Base-by-base conservation (phyloP, 2,797 vertebrate genomes). In the Telmatherina bonti region DNA sequence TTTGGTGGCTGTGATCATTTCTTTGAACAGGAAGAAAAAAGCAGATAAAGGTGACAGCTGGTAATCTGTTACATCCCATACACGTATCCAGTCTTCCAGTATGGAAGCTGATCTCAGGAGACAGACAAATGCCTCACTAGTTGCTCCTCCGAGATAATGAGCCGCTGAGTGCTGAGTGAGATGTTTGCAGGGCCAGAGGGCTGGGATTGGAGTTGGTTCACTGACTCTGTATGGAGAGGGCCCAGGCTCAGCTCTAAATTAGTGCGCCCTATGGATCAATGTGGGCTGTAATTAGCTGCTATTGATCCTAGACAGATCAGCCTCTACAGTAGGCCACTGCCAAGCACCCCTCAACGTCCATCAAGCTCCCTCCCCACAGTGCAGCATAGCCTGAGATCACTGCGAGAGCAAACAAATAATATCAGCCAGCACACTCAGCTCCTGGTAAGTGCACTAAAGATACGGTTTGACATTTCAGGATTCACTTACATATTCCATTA, bases 261-360 rank as follows among this genome's bases (percentile, higher is more conserved):
- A 93, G 90, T 78, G 76, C 88, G 90, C 75, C 82, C 86, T 85
- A 84, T 81, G 71, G 92, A 94, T 93, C 91, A 94, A 94, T 94
- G 91, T 86, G 83, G 81, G 83, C 82, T 91, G 88, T 94, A 94
- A 95, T 95, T 93, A 94, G 92, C 92, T 90, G 76, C 82, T 93
- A 94, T 95, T 93, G 94, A 95, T 94, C 84, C 67, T 57, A 78
- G 85, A 89, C 79, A 78, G 88, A 93, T 93, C 89, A 90, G 92
- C 92, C 88, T 87, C 92, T 92, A 91, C 86, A 86, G 90, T 88
- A 89, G 90, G 89, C 88, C 85, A 88, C 82, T 88, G 89, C 86
- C 88, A 88, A 91, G 87, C 89, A 85, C 89, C 86, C 91, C 85
- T 90, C 87, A 75, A 83, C 62, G 87, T 87, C 86, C 88, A 90